Percentiles rank a stretch among this genome's conserved stretches.
phyloP scores from a whole-genome alignment of 2,113 vertebrate species.

The Hippolais icterina region DNA sequence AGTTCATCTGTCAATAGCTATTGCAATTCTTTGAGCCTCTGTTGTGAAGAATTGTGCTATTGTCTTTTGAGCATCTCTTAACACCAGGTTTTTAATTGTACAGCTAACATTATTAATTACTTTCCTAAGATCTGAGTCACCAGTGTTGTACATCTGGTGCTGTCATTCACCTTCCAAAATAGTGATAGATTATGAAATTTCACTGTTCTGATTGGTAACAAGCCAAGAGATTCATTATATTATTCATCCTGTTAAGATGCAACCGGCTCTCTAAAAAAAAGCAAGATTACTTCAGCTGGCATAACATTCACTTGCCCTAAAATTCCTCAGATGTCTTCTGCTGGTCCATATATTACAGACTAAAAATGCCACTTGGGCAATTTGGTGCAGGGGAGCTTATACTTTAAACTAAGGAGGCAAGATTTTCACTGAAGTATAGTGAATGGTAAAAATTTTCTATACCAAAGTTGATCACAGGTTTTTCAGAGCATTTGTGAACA shows the following conservation, averaged over 20 bases:
- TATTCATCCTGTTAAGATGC: not conserved
- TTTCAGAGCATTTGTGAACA: not conserved
- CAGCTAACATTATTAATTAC: not conserved
- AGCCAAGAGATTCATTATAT: not conserved
- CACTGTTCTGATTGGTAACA: not conserved
- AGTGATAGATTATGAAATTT: not conserved
- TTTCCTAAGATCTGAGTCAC: constrained; percentile 9
- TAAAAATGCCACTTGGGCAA: not conserved
- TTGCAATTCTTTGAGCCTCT: not conserved
- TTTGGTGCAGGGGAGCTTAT: not conserved
- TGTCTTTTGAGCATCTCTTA: not conserved
- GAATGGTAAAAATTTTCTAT: not conserved
- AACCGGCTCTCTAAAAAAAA: not conserved
- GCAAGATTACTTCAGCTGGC: not conserved
- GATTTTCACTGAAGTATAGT: not conserved
- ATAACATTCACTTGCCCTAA: not conserved
- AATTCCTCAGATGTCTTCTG: not conserved
- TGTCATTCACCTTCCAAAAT: not conserved
- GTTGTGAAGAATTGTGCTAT: not conserved
- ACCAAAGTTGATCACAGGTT: not conserved
- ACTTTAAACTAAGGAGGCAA: not conserved
- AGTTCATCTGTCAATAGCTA: not conserved
- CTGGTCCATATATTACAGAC: not conserved
- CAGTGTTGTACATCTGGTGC: not conserved
- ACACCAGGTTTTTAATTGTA: not conserved